Evolutionary conservation across 2,888 invertebrate genomes (phyloP).

Genomic region (Muschampia plurimacula): DNA sequence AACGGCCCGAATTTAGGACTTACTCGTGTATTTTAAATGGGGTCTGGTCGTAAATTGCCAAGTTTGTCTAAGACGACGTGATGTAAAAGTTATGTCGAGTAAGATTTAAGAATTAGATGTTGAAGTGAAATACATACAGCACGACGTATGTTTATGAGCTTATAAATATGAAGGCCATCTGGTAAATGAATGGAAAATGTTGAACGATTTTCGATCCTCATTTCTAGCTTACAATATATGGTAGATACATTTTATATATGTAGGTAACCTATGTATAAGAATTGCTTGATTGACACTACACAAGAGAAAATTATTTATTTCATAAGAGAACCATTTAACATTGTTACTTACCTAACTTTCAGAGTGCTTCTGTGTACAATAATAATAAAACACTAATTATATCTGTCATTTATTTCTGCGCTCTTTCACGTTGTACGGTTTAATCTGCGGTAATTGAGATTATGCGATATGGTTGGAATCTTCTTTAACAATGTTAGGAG

Average conservation of each 20-base stretch:
- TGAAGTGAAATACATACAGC: too few species aligned
- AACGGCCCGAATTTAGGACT: not conserved
- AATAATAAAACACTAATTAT: constrained; percentile 2
- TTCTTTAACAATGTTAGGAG: not conserved
- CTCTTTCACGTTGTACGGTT: not conserved
- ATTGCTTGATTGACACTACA: not conserved
- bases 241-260: too few species aligned
- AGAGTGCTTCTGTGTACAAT: constrained; percentile 4
- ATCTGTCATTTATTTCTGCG: constrained; percentile 12
- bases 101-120: not conserved
- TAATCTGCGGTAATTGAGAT: not conserved
- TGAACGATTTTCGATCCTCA: too few species aligned
- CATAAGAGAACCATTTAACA: not conserved
- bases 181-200: too few species aligned
- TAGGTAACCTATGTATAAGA: not conserved
- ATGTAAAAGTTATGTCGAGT: not conserved
- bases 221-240: too few species aligned
- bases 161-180: too few species aligned
- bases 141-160: too few species aligned
- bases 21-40: constrained; percentile 1
- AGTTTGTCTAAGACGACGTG: not conserved
- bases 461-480: not conserved
- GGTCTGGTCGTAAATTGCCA: not conserved
- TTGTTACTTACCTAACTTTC: not conserved
- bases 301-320: not conserved